Conservation (phyloP, 2,888 invertebrate genomes). For the Trachelus stipa region DNA sequence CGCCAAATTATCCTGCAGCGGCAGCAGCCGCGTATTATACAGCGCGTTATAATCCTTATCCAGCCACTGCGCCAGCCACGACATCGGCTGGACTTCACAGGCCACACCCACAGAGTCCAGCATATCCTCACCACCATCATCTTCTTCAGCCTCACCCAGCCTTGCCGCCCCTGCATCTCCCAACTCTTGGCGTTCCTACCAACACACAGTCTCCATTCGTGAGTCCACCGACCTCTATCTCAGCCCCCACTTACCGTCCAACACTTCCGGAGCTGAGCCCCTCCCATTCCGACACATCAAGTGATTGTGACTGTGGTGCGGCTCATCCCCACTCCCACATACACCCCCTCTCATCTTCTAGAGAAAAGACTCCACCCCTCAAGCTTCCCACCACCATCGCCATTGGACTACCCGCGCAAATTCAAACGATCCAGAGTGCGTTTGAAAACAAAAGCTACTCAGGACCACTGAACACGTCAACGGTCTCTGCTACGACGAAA, state of each 20-base stretch:
- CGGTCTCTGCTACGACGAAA: slow-evolving; percentile 59
- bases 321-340: slow-evolving; percentile 24
- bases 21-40: slow-evolving; percentile 72
- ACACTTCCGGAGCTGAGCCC: slow-evolving; percentile 62
- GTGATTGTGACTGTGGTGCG: slow-evolving; percentile 54
- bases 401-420: slow-evolving; percentile 40
- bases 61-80: slow-evolving; percentile 69
- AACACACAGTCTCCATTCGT: slow-evolving; percentile 42
- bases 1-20: slow-evolving; percentile 64
- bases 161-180: slow-evolving; percentile 44
- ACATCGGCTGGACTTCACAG: slow-evolving; percentile 68
- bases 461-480: slow-evolving; percentile 21
- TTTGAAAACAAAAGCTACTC: slow-evolving; percentile 34
- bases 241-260: slow-evolving; percentile 48
- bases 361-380: slow-evolving; percentile 31
- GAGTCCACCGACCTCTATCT: slow-evolving; percentile 43
- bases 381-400: slow-evolving; percentile 45
- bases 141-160: slow-evolving; percentile 28
- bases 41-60: slow-evolving; percentile 72
- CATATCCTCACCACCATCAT: slow-evolving; percentile 50
- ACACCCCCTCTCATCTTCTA: slow-evolving; percentile 21
- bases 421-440: slow-evolving; percentile 21
- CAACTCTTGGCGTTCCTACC: slow-evolving; percentile 48
- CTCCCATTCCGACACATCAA: slow-evolving; percentile 55
- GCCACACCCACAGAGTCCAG: slow-evolving; percentile 66